These are phyloP conservation scores for Mormoops blainvillei DNA, from an alignment of 2,113 vertebrate species.

Conservation along the genomic window DNA sequence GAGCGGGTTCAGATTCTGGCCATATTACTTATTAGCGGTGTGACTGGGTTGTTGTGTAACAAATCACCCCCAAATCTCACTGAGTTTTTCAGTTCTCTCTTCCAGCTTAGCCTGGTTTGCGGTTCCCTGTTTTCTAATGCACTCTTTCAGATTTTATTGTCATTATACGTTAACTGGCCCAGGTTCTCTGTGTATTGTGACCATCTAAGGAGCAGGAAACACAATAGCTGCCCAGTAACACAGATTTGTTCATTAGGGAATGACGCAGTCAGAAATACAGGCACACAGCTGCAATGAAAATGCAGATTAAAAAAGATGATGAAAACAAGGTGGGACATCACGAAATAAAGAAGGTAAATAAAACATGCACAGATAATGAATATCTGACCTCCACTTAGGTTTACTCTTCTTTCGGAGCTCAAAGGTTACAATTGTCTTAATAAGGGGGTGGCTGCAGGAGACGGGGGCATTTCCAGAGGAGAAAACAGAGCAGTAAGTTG, in stretches of 20 bases:
- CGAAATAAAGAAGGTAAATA: background rate
- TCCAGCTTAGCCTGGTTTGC: background rate
- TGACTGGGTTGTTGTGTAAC: background rate
- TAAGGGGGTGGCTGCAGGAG: background rate
- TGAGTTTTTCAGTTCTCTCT: background rate
- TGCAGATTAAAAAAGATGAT: background rate
- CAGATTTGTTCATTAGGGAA: background rate
- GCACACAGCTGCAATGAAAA: background rate
- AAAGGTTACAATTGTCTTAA: background rate
- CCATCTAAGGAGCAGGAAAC: background rate
- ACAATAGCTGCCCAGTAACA: background rate
- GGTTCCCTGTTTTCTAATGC: background rate
- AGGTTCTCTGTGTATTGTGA: background rate
- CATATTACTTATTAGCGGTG: background rate
- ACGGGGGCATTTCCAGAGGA: background rate
- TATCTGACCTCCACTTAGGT: background rate
- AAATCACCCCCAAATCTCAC: background rate
- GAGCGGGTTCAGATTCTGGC: background rate
- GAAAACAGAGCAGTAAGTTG: background rate
- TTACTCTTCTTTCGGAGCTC: background rate
- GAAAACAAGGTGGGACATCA: background rate
- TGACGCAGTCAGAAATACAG: background rate
- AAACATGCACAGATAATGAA: background rate
- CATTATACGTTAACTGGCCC: background rate
- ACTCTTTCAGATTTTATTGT: background rate